Conservation (phyloP, 2,113 vertebrate species). For the Melanerpes formicivorus region DNA sequence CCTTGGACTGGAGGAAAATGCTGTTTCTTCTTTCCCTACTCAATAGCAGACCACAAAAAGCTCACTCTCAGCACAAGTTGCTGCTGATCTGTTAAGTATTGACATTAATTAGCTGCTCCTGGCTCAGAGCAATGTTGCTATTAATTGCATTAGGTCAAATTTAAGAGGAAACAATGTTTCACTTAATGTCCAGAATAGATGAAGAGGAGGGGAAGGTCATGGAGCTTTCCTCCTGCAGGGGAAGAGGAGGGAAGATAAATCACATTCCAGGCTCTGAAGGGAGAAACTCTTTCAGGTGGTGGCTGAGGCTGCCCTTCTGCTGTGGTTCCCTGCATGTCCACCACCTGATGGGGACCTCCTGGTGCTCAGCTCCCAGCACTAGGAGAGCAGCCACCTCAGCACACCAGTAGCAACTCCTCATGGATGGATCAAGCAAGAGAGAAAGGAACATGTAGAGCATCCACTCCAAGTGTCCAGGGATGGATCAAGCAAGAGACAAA, state of each 20-base stretch:
- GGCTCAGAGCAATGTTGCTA: constrained; percentile 22
- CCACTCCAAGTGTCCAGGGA: too few species aligned
- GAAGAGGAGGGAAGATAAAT: neutral
- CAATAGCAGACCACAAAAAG: neutral
- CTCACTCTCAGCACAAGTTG: neutral
- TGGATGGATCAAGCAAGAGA: neutral
- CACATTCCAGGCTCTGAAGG: neutral
- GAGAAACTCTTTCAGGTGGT: accelerated
- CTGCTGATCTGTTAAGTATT: constrained; percentile 38
- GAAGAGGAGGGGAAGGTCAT: constrained; percentile 49
- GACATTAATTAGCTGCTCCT: constrained; percentile 40
- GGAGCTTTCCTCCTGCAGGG: neutral
- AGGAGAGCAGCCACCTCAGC: neutral
- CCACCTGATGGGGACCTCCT: neutral
- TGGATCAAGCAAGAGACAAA: too few species aligned
- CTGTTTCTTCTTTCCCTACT: neutral
- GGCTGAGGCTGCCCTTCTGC: neutral
- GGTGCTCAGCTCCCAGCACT: neutral
- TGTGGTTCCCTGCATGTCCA: accelerated
- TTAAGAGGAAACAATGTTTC: constrained; percentile 50
- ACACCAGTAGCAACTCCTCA: accelerated
- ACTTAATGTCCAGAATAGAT: constrained; percentile 23
- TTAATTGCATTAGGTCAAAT: constrained; percentile 24
- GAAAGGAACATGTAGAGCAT: neutral
- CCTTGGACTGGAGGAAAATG: neutral